Conservation (phyloP, 1,140 invertebrate genomes). For the Cotesia chilonis region DNA sequence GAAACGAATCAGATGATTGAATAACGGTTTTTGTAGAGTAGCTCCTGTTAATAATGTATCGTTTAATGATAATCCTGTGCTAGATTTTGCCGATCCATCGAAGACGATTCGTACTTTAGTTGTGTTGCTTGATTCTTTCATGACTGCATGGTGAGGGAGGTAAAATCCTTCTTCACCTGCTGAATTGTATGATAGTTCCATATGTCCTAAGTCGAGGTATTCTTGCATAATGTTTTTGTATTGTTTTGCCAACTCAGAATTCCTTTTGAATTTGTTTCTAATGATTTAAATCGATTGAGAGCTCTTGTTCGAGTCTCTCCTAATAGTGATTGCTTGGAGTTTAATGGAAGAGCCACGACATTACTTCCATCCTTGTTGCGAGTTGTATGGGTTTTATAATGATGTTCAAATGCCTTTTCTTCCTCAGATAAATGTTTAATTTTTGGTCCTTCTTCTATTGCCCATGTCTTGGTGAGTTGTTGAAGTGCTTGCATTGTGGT, state of each 20-base stretch:
- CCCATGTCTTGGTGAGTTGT: conserved; percentile 33
- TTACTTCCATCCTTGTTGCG: conserved; percentile 28
- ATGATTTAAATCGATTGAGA: conserved; percentile 36
- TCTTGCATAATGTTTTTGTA: conserved; percentile 42
- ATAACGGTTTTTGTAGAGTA: conserved; percentile 35
- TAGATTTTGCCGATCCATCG: conserved; percentile 44
- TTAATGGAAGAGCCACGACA: conserved; percentile 36
- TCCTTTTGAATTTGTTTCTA: conserved; percentile 36
- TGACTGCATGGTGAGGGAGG: conserved; percentile 46
- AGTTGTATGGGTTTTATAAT: conserved; percentile 26
- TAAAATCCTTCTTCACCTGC: conserved; percentile 34
- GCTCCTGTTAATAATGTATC: conserved; percentile 3
- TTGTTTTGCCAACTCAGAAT: conserved; percentile 33
- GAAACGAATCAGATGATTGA: conserved; percentile 45
- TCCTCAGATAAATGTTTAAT: conserved; percentile 20
- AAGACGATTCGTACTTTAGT: conserved; percentile 47
- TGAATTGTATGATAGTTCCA: conserved; percentile 27
- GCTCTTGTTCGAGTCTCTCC: conserved; percentile 38
- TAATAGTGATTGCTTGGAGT: conserved; percentile 1
- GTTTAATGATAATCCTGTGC: conserved; percentile 17
- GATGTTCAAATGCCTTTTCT: conserved; percentile 35
- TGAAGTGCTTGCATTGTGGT: conserved; percentile 11
- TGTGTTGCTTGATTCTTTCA: conserved; percentile 40
- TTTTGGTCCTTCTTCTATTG: conserved; percentile 30
- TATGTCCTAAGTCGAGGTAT: conserved; percentile 46